Evolutionary conservation across 2,888 invertebrate species (phyloP), one percentile per base, ranked within the genome.

Genomic region (Adela reaumurella): DNA sequence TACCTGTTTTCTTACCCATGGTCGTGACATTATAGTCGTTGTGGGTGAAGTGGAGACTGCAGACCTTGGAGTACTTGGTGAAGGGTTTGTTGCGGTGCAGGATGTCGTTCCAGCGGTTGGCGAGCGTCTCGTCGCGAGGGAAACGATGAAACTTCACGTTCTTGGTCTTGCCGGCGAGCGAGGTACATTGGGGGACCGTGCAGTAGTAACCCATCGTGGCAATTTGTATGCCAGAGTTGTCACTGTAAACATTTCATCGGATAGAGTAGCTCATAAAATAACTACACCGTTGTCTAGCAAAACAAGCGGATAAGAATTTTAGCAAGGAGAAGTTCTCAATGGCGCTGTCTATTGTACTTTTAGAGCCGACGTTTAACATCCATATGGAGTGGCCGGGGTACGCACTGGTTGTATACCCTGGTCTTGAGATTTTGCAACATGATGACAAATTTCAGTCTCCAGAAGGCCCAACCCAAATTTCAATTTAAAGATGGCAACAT

Each of bases 1-100:
- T 60, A 73, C 70, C 72, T 76, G 70, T 74, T 66, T 70, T 73
- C 74, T 79, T 77, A 73, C 79, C 79, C 77, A 78, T 74, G 57
- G 74, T 74, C 46, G 79, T 79, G 63, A 79, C 71, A 64, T 74
- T 79, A 60, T 79, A 79, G 53, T 79, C 79, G 4, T 62, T 63
- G 47, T 70, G 72, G 1, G 70, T 77, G 62, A 79, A 79, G 59
- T 79, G 78, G 1, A 77, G 64, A 58, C 79, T 78, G 62, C 79
- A 79, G 20, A 79, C 79, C 70, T 79, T 79, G 3, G 79, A 79
- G 60, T 79, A 79, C 56, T 74, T 76, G n/a, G 79, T 79, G 49
- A 68, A 69, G 1, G 79, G 79, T 62, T 79, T 79, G 55, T 74
- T 74, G 53, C 79, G 65, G 56, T 71, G 77, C 52, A 79, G 57